phyloP scores from a whole-genome alignment of 1,140 invertebrate species.

The Pogonognathellus flavescens region DNA sequence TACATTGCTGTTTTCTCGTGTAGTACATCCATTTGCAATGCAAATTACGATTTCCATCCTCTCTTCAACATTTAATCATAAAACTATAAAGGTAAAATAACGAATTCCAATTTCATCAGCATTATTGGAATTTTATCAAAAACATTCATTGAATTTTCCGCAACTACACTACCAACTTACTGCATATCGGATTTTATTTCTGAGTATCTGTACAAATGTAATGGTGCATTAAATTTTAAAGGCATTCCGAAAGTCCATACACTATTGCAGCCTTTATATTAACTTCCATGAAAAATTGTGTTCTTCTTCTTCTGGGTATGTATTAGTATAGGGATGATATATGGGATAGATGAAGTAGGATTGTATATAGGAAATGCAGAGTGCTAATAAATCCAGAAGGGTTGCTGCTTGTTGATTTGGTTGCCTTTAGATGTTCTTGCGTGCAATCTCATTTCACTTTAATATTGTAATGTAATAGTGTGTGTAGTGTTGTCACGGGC shows the following conservation, averaged over 20 bases:
- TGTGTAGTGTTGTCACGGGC: constrained; percentile 9
- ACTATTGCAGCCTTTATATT: too few relatives aligned
- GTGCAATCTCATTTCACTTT: constrained; percentile 44
- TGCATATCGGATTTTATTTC: too few relatives aligned
- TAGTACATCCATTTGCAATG: constrained; percentile 7
- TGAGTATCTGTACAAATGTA: too few relatives aligned
- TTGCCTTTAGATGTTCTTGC: neutral
- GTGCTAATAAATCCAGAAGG: neutral
- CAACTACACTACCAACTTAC: too few relatives aligned
- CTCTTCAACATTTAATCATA: too few relatives aligned
- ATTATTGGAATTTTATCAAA: too few relatives aligned
- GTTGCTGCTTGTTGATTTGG: neutral
- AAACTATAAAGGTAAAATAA: neutral
- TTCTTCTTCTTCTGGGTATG: too few relatives aligned
- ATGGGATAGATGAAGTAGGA: too few relatives aligned
- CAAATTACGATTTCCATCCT: neutral
- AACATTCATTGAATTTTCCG: constrained; percentile 16
- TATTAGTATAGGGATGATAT: too few relatives aligned
- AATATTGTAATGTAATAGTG: neutral
- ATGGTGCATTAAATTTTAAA: too few relatives aligned
- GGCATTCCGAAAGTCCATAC: too few relatives aligned
- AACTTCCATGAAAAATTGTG: too few relatives aligned
- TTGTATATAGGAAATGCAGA: neutral
- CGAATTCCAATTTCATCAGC: constrained; percentile 14
- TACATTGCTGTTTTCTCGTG: neutral